These are phyloP conservation scores for Orchesella flavescens DNA, from an alignment of 2,888 invertebrate genomes.

Conservation along the genomic window DNA sequence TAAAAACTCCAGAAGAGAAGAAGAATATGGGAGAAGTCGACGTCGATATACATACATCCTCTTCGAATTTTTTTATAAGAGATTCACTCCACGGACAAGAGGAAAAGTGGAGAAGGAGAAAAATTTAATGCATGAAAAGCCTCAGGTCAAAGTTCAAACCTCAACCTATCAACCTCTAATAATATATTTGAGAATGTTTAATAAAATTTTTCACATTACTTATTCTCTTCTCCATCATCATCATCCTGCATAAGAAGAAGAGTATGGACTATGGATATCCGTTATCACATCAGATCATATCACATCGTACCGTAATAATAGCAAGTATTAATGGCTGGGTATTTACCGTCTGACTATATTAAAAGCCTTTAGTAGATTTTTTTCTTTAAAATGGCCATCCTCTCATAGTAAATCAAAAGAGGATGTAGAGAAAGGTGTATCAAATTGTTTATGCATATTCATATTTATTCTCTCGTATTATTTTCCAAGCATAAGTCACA, in stretches of 20 bases:
- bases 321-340: not conserved
- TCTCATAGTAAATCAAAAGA: conserved; percentile 48
- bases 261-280: conserved; percentile 11
- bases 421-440: conserved; percentile 36
- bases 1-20: conserved; percentile 44
- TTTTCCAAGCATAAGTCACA: conserved; percentile 40
- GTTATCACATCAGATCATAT: conserved; percentile 4
- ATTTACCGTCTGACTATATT: not conserved
- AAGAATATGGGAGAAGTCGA: conserved; percentile 1
- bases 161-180: conserved; percentile 62
- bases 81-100: conserved; percentile 22
- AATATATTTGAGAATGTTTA: conserved; percentile 59
- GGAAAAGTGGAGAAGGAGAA: conserved; percentile 12
- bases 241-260: not conserved
- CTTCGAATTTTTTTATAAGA: not conserved
- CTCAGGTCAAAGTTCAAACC: conserved; percentile 67
- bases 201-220: conserved; percentile 54
- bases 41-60: not conserved
- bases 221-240: conserved; percentile 20
- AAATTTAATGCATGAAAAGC: conserved; percentile 51
- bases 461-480: conserved; percentile 2
- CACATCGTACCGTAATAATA: not conserved
- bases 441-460: conserved; percentile 54
- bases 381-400: conserved; percentile 34
- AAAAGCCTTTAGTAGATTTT: not conserved